phyloP scores from a whole-genome alignment of 2,888 invertebrate species.

The Platerodrilus igneus region DNA sequence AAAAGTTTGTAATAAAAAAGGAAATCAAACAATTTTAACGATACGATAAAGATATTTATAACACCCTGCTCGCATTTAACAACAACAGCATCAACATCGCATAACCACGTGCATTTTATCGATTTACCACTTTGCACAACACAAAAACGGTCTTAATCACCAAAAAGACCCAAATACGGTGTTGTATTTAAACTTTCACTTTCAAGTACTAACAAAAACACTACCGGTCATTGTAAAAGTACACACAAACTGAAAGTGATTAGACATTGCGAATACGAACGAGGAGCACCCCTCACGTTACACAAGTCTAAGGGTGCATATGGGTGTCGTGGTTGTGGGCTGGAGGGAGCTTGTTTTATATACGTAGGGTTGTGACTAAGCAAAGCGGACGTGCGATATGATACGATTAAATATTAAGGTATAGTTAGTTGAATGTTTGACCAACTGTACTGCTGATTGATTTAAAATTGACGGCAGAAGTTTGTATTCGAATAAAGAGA shows the following conservation, averaged over 20 bases:
- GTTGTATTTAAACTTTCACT: neutral
- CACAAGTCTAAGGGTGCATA: conserved; percentile 27
- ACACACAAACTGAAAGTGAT: conserved; percentile 43
- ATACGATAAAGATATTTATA: too few species aligned
- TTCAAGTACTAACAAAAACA: too few species aligned
- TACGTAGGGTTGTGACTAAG: conserved; percentile 39
- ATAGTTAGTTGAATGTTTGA: conserved; percentile 10
- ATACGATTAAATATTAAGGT: conserved; percentile 23
- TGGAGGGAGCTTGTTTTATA: conserved; percentile 33
- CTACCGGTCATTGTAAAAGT: conserved; percentile 26
- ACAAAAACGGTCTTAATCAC: conserved; percentile 1
- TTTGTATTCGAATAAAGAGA: too few species aligned
- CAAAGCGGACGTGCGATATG: conserved; percentile 25
- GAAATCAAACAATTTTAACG: too few species aligned
- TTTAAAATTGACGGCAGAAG: too few species aligned
- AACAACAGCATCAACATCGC: neutral
- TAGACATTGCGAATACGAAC: conserved; percentile 44
- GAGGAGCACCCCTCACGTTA: conserved; percentile 37
- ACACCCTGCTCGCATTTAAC: too few species aligned
- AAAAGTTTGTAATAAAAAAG: too few species aligned
- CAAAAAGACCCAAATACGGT: conserved; percentile 4
- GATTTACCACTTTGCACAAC: conserved; percentile 1
- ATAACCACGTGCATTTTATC: conserved; percentile 7
- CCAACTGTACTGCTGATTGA: conserved; percentile 2
- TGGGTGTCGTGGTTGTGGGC: conserved; percentile 33